Base-by-base conservation (phyloP, 2,888 invertebrate species). In the Hemaris fuciformis region DNA sequence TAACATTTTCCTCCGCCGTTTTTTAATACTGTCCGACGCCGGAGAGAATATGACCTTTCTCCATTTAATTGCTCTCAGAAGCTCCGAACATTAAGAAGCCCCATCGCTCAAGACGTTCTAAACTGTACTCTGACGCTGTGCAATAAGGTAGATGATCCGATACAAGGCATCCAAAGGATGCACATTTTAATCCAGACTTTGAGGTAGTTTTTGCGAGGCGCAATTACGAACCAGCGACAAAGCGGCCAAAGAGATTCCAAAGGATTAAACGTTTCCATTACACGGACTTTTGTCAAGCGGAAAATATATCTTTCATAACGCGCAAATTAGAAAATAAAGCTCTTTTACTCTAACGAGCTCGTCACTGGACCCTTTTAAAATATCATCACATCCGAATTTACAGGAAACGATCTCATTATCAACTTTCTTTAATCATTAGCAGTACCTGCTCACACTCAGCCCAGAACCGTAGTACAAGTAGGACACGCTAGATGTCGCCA, bases 201-300 rank as follows among this genome's bases (percentile, higher is more conserved):
- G 80, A 76, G 77, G 80, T 79, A 83, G 76, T 88, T 85, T 85
- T 85, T 85, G 84, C 80, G 69, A 66, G 68, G 74, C 74, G 83
- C 84, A 88, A 88, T 87, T 87, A 89, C 82, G 78, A 72, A 67
- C 70, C 73, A 68, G 71, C 80, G 83, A 83, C 85, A 84, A 80
- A 82, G 83, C 75, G 69, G 73, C 74, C 67, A 75, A 75, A 80
- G 80, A 84, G 84, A 81, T 83, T 80, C 76, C 77, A 79, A 81
- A 81, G 83, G 84, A 86, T 88, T 87, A 85, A 88, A 87, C 84
- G 85, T 84, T 89, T 84, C 81, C 84, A 84, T 87, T 86, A 82
- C 82, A 76, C 70, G 66, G 75, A 74, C 73, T 79, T 78, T 78
- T 74, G 77, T 74, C 69, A 60, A 71, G 62, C 63, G 71, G 64